Percentiles rank a stretch among this genome's conserved stretches.
These are phyloP conservation scores for Calameuta pallipes DNA, from an alignment of 2,888 invertebrate genomes.

Conservation along the genomic window DNA sequence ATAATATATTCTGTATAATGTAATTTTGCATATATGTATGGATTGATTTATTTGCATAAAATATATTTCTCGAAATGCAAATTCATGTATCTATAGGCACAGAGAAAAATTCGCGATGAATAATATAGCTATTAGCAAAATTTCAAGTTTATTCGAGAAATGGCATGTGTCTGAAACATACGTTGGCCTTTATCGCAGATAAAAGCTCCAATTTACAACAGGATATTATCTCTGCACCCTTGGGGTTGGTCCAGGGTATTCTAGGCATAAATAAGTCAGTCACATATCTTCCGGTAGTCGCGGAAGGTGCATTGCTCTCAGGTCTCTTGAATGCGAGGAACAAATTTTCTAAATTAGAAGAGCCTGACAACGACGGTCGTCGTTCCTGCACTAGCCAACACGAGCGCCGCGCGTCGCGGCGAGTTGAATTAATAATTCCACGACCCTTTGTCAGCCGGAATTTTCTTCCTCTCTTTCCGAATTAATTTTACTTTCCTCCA, in stretches of 20 bases:
- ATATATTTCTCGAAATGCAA: too few relatives aligned
- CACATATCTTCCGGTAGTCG: not conserved
- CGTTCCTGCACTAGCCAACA: constrained; percentile 1
- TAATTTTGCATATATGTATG: not conserved
- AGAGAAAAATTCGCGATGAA: not conserved
- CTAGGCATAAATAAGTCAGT: not conserved
- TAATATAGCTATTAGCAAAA: not conserved
- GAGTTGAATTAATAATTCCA: not conserved
- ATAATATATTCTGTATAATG: not conserved
- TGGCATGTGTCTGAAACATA: not conserved
- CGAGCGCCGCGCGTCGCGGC: not conserved
- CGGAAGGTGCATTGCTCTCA: not conserved
- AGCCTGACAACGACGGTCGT: constrained; percentile 13
- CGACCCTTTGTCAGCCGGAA: not conserved
- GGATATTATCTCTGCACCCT: not conserved
- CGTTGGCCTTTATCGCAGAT: not conserved
- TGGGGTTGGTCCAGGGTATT: not conserved
- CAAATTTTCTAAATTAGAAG: constrained; percentile 21
- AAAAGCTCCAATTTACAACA: not conserved
- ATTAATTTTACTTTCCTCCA: constrained; percentile 13
- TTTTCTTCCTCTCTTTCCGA: not conserved
- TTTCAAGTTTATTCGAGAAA: not conserved
- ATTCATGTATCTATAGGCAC: not conserved
- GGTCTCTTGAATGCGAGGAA: constrained; percentile 14
- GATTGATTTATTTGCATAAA: not conserved